phyloP scores from a whole-genome alignment of 2,888 invertebrate species.

The Allacma fusca region DNA sequence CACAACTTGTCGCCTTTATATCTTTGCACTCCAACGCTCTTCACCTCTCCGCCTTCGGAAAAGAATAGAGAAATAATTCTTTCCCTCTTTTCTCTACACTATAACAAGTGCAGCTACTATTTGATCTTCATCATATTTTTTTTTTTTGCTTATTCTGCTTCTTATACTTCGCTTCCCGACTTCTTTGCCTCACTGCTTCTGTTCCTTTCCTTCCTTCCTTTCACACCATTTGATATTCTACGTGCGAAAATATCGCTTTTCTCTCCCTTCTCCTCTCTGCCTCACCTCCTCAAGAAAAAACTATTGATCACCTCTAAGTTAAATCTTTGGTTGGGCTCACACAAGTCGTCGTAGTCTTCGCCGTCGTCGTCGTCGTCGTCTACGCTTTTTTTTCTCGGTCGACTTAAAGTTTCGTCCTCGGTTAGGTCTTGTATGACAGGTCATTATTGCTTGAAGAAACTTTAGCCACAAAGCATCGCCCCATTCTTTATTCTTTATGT shows the following conservation, averaged over 20 bases:
- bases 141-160: constrained; percentile 27
- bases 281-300: constrained; percentile 17
- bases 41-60: constrained; percentile 37
- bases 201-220: constrained; percentile 32
- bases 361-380: too few relatives aligned
- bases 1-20: constrained; percentile 49
- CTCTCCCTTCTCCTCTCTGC: constrained; percentile 17
- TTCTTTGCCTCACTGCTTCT: constrained; percentile 22
- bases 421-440: constrained; percentile 38
- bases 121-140: constrained; percentile 27
- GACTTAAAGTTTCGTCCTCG: constrained; percentile 26
- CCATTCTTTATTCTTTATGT: constrained; percentile 27
- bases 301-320: constrained; percentile 38
- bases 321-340: constrained; percentile 37
- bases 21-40: constrained; percentile 42
- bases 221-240: constrained; percentile 45
- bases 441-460: constrained; percentile 38
- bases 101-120: background rate
- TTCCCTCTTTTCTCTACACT: constrained; percentile 8
- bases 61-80: constrained; percentile 39
- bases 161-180: constrained; percentile 18
- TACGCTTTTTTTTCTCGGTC: constrained; percentile 23
- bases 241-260: constrained; percentile 44
- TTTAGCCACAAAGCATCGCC: constrained; percentile 21
- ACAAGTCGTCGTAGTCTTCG: too few relatives aligned